Evolutionary conservation across 2,113 vertebrate genomes (phyloP).

Genomic region (Thermophis baileyi): DNA sequence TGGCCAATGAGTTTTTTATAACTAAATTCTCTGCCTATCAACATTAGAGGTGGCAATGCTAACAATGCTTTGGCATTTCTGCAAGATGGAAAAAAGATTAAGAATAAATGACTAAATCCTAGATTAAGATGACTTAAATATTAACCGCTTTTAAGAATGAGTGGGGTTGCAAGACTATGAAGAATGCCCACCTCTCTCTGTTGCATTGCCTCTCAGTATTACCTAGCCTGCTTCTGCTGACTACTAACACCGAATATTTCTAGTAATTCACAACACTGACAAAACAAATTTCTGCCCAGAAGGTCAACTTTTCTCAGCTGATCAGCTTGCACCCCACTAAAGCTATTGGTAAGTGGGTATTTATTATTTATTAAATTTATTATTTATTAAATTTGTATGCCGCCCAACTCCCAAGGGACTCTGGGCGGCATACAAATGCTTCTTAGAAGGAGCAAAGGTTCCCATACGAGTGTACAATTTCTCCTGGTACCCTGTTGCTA

Average conservation of each 20-base stretch:
- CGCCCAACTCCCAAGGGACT: no score
- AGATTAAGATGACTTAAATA: neutral
- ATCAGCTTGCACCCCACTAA: neutral
- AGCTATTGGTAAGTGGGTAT: neutral
- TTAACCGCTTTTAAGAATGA: neutral
- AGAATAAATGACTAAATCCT: neutral
- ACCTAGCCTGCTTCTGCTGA: neutral
- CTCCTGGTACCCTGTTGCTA: neutral
- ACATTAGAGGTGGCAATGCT: neutral
- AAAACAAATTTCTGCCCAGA: neutral
- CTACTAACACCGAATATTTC: neutral
- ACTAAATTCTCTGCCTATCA: neutral
- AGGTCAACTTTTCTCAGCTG: neutral
- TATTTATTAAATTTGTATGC: no score
- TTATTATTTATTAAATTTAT: no score
- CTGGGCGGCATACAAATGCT: no score
- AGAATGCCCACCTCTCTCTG: neutral
- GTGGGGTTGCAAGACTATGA: neutral
- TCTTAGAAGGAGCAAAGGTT: neutral
- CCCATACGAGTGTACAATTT: neutral
- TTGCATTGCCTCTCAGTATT: neutral
- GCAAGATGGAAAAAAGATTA: neutral
- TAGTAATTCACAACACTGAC: neutral
- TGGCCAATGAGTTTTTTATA: neutral
- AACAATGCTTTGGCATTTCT: neutral